A percentile compares a stretch with the other conserved stretches of the same genome.
Evolutionary conservation across 2,888 invertebrate genomes (phyloP).

Genomic region (Galerucella calmariensis): DNA sequence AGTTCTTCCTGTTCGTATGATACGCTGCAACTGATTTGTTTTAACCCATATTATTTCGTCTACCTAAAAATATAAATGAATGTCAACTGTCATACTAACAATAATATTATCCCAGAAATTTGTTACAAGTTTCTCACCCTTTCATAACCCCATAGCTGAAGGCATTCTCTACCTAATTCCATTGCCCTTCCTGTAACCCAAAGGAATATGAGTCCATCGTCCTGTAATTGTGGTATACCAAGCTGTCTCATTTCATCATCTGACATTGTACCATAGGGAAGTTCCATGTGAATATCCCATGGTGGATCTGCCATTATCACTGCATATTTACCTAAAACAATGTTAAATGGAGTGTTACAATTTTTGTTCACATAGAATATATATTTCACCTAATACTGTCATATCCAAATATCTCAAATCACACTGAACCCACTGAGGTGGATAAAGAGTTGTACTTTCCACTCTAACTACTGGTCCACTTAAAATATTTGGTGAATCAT

Average conservation of each 20-base stretch:
- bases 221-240: slow-evolving; percentile 93
- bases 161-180: slow-evolving; percentile 95
- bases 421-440: slow-evolving; percentile 97
- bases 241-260: slow-evolving; percentile 98
- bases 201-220: slow-evolving; percentile 94
- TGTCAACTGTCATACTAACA: too few relatives aligned
- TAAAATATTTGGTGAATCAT: slow-evolving; percentile 58
- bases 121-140: slow-evolving; percentile 65
- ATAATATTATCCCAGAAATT: background rate
- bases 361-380: background rate
- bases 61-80: slow-evolving; percentile 59
- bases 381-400: slow-evolving; percentile 78
- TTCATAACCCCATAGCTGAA: slow-evolving; percentile 97
- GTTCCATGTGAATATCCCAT: slow-evolving; percentile 99
- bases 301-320: slow-evolving; percentile 99
- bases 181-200: slow-evolving; percentile 98
- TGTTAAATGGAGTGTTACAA: too few relatives aligned
- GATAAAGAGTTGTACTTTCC: slow-evolving; percentile 77
- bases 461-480: slow-evolving; percentile 55
- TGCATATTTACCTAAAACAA: slow-evolving; percentile 85
- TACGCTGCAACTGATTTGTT: slow-evolving; percentile 96
- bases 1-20: slow-evolving; percentile 95
- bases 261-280: slow-evolving; percentile 98
- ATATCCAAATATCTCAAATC: slow-evolving; percentile 92
- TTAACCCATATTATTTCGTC: slow-evolving; percentile 99